Conservation (phyloP, 2,113 vertebrate species). For the Cavia porcellus region DNA sequence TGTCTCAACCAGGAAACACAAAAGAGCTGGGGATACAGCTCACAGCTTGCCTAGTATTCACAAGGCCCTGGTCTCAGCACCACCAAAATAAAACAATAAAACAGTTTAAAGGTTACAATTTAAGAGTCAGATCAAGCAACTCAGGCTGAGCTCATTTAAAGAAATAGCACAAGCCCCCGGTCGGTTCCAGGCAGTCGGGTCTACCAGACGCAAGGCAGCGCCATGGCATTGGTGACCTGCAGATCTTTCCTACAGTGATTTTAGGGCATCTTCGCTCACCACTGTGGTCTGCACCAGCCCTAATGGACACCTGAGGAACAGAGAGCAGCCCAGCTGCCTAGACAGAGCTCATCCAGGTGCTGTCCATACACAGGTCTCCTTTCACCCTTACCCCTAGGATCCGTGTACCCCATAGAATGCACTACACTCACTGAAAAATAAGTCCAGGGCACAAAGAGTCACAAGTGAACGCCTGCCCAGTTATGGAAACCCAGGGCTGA, state of each 20-base stretch:
- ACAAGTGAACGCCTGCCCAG: background rate
- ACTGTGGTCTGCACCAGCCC: background rate
- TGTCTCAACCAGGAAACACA: background rate
- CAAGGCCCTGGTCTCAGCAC: background rate
- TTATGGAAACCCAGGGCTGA: background rate
- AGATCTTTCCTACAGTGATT: conserved; percentile 9
- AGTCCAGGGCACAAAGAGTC: background rate
- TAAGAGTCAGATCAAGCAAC: background rate
- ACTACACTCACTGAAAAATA: conserved; percentile 52
- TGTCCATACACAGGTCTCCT: background rate
- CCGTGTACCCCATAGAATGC: background rate
- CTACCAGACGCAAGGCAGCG: background rate
- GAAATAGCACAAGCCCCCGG: background rate
- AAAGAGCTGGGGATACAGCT: background rate
- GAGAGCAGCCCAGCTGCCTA: background rate
- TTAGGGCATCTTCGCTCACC: background rate
- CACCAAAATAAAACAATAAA: background rate
- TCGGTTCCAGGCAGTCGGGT: background rate
- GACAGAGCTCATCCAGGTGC: background rate
- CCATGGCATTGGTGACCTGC: background rate
- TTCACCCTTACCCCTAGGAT: background rate
- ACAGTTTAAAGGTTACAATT: background rate
- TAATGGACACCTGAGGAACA: background rate
- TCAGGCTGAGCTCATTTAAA: conserved; percentile 50
- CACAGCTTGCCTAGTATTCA: background rate